These are phyloP conservation scores for Struthio camelus DNA, from an alignment of 2,113 vertebrate genomes.

Conservation along the genomic window DNA sequence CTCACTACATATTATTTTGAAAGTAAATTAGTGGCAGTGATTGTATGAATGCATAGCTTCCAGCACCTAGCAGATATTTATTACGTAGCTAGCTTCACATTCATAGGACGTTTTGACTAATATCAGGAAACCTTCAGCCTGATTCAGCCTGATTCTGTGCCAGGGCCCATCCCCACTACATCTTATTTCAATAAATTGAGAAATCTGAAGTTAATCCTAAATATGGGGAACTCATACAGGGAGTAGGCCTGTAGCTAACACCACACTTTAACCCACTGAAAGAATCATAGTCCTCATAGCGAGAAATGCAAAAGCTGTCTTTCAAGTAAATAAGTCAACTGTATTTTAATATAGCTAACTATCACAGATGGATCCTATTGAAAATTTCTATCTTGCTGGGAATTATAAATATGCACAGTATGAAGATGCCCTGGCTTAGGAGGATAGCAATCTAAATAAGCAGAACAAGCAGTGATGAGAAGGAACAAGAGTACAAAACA, in stretches of 20 bases:
- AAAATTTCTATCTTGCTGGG: neutral
- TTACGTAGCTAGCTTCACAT: neutral
- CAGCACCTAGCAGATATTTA: neutral
- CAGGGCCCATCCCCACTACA: rapidly evolving
- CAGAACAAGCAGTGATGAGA: rapidly evolving
- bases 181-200: neutral
- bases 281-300: neutral
- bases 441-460: neutral
- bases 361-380: neutral
- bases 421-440: neutral
- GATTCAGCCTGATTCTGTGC: neutral
- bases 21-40: neutral
- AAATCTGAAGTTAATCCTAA: neutral
- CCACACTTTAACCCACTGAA: neutral
- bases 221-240: rapidly evolving
- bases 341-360: neutral
- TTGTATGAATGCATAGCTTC: neutral
- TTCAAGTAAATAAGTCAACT: neutral
- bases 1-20: neutral
- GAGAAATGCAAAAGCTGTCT: neutral
- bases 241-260: neutral
- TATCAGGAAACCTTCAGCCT: neutral
- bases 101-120: neutral
- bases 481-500: neutral
- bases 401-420: neutral